A percentile compares a stretch with the other conserved stretches of the same genome.
Evolutionary conservation across 2,888 invertebrate species (phyloP).

Genomic region (Archips crataeganus): DNA sequence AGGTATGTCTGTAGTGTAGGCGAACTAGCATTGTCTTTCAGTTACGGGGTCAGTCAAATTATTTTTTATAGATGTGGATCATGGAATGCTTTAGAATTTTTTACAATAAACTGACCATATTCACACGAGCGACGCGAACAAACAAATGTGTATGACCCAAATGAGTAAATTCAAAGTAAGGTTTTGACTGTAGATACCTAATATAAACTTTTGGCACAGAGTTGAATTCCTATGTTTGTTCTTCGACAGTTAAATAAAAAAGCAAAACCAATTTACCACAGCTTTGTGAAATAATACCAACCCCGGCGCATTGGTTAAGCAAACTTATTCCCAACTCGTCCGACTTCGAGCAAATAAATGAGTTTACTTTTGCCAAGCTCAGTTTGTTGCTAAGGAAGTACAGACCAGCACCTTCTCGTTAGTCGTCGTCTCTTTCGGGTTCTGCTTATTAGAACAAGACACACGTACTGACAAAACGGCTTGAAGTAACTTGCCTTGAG

Average conservation of each 20-base stretch:
- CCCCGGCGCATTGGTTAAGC: slow-evolving; percentile 1
- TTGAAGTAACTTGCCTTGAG: background rate
- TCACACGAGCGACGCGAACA: too few relatives aligned
- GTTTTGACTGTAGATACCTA: too few relatives aligned
- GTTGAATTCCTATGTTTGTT: background rate
- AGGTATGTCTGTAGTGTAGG: too few relatives aligned
- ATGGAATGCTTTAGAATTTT: too few relatives aligned
- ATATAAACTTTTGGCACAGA: background rate
- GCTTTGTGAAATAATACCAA: slow-evolving; percentile 2
- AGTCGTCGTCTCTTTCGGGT: background rate
- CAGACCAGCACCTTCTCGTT: background rate
- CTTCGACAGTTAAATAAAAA: background rate
- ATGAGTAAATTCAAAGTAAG: too few relatives aligned
- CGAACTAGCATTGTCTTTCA: too few relatives aligned
- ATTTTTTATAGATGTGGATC: too few relatives aligned
- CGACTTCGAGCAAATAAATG: slow-evolving; percentile 20
- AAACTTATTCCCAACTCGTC: slow-evolving; percentile 27
- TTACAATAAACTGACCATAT: too few relatives aligned
- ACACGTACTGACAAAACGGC: background rate
- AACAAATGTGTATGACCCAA: too few relatives aligned
- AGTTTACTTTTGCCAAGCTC: slow-evolving; percentile 24
- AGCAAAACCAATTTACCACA: background rate
- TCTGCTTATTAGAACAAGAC: background rate
- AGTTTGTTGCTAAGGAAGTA: background rate
- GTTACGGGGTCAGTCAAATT: too few relatives aligned